A percentile compares a stretch with the other conserved stretches of the same genome.
phyloP scores from a whole-genome alignment of 1,140 invertebrate genomes.

The Lysiphlebus fabarum region DNA sequence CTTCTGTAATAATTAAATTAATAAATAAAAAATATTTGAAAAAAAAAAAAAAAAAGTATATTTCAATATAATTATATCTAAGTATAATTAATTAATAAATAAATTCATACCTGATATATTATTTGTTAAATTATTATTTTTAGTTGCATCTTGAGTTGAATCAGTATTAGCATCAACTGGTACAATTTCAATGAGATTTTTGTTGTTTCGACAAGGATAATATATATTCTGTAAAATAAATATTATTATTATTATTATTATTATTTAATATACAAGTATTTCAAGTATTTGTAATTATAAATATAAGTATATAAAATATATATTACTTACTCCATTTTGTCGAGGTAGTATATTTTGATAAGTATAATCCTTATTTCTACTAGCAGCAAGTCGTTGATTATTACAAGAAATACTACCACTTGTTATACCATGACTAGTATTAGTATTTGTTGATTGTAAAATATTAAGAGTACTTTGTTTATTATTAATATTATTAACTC shows the following conservation, averaged over 20 bases:
- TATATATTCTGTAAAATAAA: constrained; percentile 39
- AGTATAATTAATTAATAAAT: too few relatives aligned
- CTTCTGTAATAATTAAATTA: constrained; percentile 25
- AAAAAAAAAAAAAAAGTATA: not conserved
- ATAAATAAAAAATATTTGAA: not conserved
- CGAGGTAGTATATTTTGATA: constrained; percentile 32
- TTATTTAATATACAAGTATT: constrained; percentile 9
- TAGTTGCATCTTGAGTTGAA: constrained; percentile 17
- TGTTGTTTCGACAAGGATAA: constrained; percentile 40
- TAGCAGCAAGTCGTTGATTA: not conserved
- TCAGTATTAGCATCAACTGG: constrained; percentile 40
- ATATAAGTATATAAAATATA: constrained; percentile 2
- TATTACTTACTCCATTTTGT: constrained; percentile 39
- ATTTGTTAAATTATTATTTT: constrained; percentile 16
- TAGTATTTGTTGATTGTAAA: too few relatives aligned
- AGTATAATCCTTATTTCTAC: constrained; percentile 24
- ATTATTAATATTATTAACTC: constrained; percentile 16
- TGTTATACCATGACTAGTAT: too few relatives aligned
- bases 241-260: constrained; percentile 1
- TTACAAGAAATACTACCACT: too few relatives aligned
- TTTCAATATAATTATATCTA: too few relatives aligned
- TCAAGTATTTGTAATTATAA: too few relatives aligned
- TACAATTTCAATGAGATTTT: constrained; percentile 51
- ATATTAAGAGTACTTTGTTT: not conserved
- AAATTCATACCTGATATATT: constrained; percentile 22